These are phyloP conservation scores for Drosophila tani DNA, from an alignment of 1,140 invertebrate genomes.

Conservation along the genomic window DNA sequence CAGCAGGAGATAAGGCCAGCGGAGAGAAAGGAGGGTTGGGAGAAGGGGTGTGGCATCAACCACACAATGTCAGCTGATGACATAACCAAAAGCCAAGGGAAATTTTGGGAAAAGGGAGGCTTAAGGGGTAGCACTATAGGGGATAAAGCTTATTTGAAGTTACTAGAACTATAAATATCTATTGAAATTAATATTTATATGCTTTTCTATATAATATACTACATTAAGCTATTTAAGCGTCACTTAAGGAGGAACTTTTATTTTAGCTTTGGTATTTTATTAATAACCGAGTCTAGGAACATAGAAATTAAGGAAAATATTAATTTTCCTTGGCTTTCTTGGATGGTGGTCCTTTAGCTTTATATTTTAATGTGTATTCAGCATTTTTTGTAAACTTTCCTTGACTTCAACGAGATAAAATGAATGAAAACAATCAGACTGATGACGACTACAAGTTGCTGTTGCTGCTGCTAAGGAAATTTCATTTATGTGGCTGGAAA, in stretches of 20 bases:
- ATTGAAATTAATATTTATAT: too few relatives aligned
- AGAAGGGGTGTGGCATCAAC: slow-evolving; percentile 12
- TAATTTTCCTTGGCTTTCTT: background rate
- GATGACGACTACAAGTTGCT: slow-evolving; percentile 16
- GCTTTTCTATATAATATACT: too few relatives aligned
- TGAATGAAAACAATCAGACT: slow-evolving; percentile 42
- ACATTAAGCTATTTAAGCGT: background rate
- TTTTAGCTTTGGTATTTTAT: background rate
- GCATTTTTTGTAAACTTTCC: slow-evolving; percentile 4
- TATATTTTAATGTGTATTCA: too few relatives aligned
- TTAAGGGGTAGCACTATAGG: background rate
- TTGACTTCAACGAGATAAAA: slow-evolving; percentile 27
- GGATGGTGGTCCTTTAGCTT: too few relatives aligned
- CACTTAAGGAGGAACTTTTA: background rate
- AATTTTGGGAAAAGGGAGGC: background rate
- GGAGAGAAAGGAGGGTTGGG: background rate
- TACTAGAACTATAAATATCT: too few relatives aligned
- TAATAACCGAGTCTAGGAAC: background rate
- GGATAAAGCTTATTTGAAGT: background rate
- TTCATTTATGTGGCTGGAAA: slow-evolving; percentile 53
- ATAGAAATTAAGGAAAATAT: background rate
- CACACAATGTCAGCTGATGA: slow-evolving; percentile 48
- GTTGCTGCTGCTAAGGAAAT: slow-evolving; percentile 23
- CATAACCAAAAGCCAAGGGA: slow-evolving; percentile 30
- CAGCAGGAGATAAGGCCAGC: slow-evolving; percentile 21